Conservation (phyloP, 2,888 invertebrate genomes). For the Lasiommata megera region DNA sequence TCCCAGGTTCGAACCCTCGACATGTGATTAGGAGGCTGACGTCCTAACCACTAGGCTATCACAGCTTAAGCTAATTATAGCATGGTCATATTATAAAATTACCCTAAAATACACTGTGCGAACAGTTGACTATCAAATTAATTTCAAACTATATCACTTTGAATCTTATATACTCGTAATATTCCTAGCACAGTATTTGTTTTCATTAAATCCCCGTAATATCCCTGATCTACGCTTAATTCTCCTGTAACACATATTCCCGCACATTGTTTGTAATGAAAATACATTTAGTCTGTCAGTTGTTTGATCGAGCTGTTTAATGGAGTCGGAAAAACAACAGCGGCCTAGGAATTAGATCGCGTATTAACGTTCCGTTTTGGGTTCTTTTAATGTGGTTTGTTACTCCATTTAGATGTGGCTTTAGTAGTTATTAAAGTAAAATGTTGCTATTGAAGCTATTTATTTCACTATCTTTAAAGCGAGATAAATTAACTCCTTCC, state of each 20-base stretch:
- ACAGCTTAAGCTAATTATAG: too few relatives aligned
- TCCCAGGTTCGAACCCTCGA: too few relatives aligned
- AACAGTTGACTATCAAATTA: too few relatives aligned
- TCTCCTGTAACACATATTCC: slow-evolving; percentile 39
- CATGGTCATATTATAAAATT: too few relatives aligned
- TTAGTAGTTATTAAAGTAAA: background rate
- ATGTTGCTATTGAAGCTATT: background rate
- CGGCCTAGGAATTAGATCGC: slow-evolving; percentile 19
- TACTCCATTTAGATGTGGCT: slow-evolving; percentile 14
- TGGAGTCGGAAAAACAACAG: slow-evolving; percentile 57
- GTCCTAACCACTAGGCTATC: too few relatives aligned
- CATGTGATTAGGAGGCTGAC: too few relatives aligned
- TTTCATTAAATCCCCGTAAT: background rate
- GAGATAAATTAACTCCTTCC: too few relatives aligned
- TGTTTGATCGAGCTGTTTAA: slow-evolving; percentile 63
- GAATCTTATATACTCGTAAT: background rate
- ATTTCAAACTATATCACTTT: background rate
- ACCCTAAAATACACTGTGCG: too few relatives aligned
- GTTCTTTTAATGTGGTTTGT: slow-evolving; percentile 18
- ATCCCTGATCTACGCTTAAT: slow-evolving; percentile 34
- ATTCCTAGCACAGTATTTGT: background rate
- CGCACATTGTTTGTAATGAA: slow-evolving; percentile 62
- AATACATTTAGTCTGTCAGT: slow-evolving; percentile 65
- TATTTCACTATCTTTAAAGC: background rate
- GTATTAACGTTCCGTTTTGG: slow-evolving; percentile 18